Base-by-base conservation (phyloP, 2,888 invertebrate species). In the Archips xylosteana region DNA sequence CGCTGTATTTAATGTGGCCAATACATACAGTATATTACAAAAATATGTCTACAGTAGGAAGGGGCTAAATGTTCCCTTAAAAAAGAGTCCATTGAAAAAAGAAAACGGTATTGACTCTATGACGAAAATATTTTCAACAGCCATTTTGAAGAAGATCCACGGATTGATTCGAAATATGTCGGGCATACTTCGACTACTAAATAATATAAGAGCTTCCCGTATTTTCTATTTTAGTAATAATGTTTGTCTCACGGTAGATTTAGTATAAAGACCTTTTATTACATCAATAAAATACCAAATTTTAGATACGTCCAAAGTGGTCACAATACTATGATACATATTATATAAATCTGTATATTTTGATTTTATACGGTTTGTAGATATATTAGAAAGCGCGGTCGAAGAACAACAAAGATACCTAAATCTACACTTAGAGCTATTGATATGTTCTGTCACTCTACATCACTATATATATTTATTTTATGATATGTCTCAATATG, bases 371-470 rank as follows among this genome's bases (percentile, higher is more conserved):
- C 15, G 36, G 36, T 42, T 49, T 39, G 68, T 67, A 23, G 63
- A 73, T 49, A 47, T 8, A 39, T 84, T 83, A 86, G 85, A 82
- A 83, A 87, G 86, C 87, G 84, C 81, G 88, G 85, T 82, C 87
- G 88, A 87, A 90, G 90, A 91, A 92, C 93, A 93, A 93, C 92
- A 93, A 92, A 90, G 84, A 91, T 87, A 78, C 85, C 90, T 92
- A 91, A 85, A 81, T 47, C 92, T 92, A 93, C 90, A 54, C 90
- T 92, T 92, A 92, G 69, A 81, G 74, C 76, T 84, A 83, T 36
- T 77, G 77, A 77, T 77, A 77, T 76, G 75, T 71, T 74, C 57
- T 42, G 63, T 70, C 67, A 65, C 62, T 68, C 63, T 72, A 72
- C 23, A 34, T 45, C 34, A 63, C 68, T 75, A 49, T 39, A 39